Percentiles rank a stretch among this genome's conserved stretches.
Evolutionary conservation across 2,797 vertebrate genomes (phyloP).

Genomic region (Amazona finschi): DNA sequence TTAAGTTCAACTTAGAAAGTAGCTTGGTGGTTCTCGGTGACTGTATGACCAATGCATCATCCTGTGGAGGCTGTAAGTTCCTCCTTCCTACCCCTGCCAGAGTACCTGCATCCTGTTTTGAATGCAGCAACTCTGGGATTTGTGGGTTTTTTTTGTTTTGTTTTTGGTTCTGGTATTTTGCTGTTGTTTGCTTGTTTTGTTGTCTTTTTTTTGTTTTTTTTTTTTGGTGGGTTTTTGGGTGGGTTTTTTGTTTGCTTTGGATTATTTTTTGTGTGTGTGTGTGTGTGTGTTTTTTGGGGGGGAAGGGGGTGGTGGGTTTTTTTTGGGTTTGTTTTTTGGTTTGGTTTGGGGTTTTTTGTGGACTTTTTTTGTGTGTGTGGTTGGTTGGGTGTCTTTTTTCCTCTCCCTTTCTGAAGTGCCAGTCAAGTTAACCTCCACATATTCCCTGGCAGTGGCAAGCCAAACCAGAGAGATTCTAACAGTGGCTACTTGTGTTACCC

Average conservation of each 20-base stretch:
- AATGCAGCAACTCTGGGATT: neutral
- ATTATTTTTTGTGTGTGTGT: no score
- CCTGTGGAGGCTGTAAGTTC: neutral
- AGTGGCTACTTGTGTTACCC: neutral
- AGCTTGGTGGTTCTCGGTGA: neutral
- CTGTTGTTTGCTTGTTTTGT: no score
- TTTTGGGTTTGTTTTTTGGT: no score
- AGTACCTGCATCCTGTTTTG: neutral
- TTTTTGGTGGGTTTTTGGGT: no score
- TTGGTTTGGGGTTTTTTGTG: no score
- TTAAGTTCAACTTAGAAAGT: neutral
- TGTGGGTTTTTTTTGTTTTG: neutral
- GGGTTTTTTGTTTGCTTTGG: no score
- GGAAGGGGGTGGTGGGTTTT: no score
- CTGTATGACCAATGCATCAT: neutral
- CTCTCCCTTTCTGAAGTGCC: neutral
- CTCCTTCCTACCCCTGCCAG: neutral
- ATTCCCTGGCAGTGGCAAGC: neutral
- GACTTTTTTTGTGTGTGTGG: neutral
- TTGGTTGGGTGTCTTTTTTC: neutral
- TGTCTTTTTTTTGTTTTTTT: no score
- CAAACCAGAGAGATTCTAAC: neutral
- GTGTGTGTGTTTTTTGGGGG: no score
- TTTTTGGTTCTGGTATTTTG: no score
- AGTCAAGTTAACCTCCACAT: neutral